Conservation (phyloP, 2,888 invertebrate genomes). For the Eutolmus rufibarbis region DNA sequence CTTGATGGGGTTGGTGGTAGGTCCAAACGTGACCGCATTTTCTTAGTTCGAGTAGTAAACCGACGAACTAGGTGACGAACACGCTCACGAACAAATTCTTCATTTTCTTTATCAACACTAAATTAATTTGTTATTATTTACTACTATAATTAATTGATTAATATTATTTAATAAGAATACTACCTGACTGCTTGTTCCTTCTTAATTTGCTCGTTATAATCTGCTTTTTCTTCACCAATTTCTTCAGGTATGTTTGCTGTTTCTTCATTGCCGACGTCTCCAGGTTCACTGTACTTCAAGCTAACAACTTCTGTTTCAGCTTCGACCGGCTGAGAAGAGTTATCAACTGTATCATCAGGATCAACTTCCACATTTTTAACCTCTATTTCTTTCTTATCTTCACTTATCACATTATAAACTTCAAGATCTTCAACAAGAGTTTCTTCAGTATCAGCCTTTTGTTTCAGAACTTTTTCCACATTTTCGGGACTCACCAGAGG, state of each 20-base stretch:
- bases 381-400: conserved; percentile 55
- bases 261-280: conserved; percentile 59
- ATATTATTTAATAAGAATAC: neutral
- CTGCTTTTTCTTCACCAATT: neutral
- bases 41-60: conserved; percentile 68
- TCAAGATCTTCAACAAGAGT: neutral
- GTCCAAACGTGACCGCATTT: conserved; percentile 68
- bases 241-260: conserved; percentile 36
- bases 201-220: neutral
- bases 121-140: neutral
- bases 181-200: neutral
- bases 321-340: neutral
- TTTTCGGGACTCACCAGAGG: conserved; percentile 61
- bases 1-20: conserved; percentile 72
- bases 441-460: conserved; percentile 12
- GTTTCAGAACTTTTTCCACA: conserved; percentile 56
- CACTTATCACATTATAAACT: neutral
- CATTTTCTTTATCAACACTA: conserved; percentile 59
- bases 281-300: conserved; percentile 46
- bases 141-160: neutral
- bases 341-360: neutral
- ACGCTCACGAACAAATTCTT: conserved; percentile 60
- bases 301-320: neutral
- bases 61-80: conserved; percentile 68
- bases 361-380: conserved; percentile 53